Conservation (phyloP, 2,113 vertebrate genomes). For the Jacana jacana region DNA sequence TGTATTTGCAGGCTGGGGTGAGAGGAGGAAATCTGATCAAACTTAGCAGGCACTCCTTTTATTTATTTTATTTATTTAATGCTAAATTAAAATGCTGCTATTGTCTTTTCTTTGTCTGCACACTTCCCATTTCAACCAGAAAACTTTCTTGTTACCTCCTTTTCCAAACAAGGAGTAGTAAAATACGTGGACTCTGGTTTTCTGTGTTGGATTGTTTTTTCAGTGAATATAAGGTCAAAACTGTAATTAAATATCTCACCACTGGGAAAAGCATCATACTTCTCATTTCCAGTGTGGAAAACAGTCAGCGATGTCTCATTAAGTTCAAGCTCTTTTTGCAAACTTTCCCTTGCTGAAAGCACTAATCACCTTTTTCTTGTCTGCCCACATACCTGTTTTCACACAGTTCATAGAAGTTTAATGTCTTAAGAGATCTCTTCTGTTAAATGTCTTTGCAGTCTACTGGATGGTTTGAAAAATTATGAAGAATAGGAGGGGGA, state of each 20-base stretch:
- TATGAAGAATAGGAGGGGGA: not conserved
- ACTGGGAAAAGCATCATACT: slow-evolving; percentile 37
- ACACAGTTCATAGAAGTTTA: not conserved
- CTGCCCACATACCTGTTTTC: not conserved
- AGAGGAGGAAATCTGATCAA: slow-evolving; percentile 60
- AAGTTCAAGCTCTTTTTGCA: slow-evolving; percentile 27
- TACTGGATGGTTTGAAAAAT: not conserved
- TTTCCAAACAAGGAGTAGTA: not conserved
- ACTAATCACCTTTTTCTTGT: slow-evolving; percentile 5
- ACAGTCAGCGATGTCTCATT: not conserved
- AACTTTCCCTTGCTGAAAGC: slow-evolving; percentile 27
- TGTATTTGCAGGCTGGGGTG: slow-evolving; percentile 22
- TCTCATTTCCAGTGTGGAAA: slow-evolving; percentile 48
- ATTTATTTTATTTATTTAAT: not conserved
- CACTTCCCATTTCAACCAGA: not conserved
- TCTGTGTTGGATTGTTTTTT: not conserved
- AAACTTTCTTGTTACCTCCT: not conserved
- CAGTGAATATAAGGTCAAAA: slow-evolving; percentile 40
- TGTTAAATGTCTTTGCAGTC: not conserved
- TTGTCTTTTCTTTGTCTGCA: slow-evolving; percentile 27
- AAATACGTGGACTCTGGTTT: slow-evolving; percentile 7
- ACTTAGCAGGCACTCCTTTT: slow-evolving; percentile 54
- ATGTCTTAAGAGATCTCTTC: not conserved
- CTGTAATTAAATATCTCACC: slow-evolving; percentile 43
- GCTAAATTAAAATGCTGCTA: slow-evolving; percentile 29